Evolutionary conservation across 2,797 vertebrate genomes (phyloP), one percentile per base, ranked within the genome.

Genomic region (Glossophaga mutica): DNA sequence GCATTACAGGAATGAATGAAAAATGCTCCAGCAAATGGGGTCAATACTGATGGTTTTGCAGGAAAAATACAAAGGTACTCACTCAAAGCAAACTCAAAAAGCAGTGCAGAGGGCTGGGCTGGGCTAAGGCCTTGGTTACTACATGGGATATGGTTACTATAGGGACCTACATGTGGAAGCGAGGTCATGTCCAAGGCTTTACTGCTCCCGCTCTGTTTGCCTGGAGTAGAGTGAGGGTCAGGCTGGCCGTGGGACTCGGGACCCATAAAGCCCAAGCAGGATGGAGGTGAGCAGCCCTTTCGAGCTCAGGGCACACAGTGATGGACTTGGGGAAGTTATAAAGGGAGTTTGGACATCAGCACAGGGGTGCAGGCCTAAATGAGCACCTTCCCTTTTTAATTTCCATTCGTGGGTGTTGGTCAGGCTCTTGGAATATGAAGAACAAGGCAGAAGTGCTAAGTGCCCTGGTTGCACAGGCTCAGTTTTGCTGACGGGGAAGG

Each of bases 1-100:
- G 1, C 74, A 16, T 87, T 89, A 32, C 22, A 2, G 67, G 94
- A 95, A 82, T 57, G 91, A 97, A 95, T 91, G 88, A 55, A 67
- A 96, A 97, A 34, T 48, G 87, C 34, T 91, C 79, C 9, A 19
- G 6, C 59, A 59, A 44, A 90, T 70, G 62, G 76, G 70, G 78
- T 96, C 83, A 32, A 10, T 88, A 87, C 57, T 10, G 65, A 87
- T 37, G 34, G 42, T 18, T 74, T 90, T 19, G 70, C 73, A 95
- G 68, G 4, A 26, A 96, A 94, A 70, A 74, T 26, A 73, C 19
- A 67, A 68, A 87, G 87, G 68, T 79, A 70, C 11, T 52, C 57
- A 29, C 4, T 16, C 34, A 44, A 34, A 26, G 39, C 44, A 21
- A 62, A 67, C 32, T 39, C 29, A 14, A 79, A 94, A 62, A 71